Evolutionary conservation across 2,888 invertebrate genomes (phyloP).

Genomic region (Disparrhopalites patrizii): DNA sequence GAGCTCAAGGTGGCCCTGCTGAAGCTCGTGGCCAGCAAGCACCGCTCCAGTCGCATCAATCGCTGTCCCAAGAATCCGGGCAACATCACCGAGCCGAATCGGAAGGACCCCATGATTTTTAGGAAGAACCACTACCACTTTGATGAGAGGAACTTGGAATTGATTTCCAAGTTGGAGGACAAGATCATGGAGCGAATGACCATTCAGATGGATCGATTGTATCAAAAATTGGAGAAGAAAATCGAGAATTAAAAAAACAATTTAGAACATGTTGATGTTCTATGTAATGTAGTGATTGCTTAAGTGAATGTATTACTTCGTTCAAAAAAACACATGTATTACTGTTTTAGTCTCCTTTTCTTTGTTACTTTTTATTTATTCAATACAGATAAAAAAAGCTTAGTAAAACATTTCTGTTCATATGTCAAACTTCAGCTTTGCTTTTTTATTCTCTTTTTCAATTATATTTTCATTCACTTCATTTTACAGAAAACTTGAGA

Average conservation of each 20-base stretch:
- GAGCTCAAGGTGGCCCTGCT: constrained; percentile 40
- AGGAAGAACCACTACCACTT: constrained; percentile 1
- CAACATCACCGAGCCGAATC: not conserved
- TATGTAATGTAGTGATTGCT: too few species aligned
- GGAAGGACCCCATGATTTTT: constrained; percentile 11
- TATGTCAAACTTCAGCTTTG: too few species aligned
- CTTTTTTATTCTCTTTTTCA: too few species aligned
- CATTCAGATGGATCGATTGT: constrained; percentile 44
- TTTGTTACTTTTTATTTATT: too few species aligned
- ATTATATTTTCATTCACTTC: too few species aligned
- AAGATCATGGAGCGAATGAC: constrained; percentile 47
- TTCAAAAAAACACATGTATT: too few species aligned
- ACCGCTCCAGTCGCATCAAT: constrained; percentile 37
- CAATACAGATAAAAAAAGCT: too few species aligned
- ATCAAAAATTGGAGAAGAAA: constrained; percentile 41
- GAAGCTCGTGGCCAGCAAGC: constrained; percentile 37
- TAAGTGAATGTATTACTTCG: too few species aligned
- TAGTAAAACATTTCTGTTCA: too few species aligned
- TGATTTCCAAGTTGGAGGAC: constrained; percentile 41
- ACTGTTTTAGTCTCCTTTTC: too few species aligned
- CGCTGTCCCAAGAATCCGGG: constrained; percentile 24
- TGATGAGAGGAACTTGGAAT: constrained; percentile 28
- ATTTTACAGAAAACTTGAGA: too few species aligned
- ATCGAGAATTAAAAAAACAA: constrained; percentile 33
- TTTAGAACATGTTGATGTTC: too few species aligned